Evolutionary conservation across 2,888 invertebrate genomes (phyloP), one percentile per base, ranked within the genome.

Genomic region (Acronicta aceris): DNA sequence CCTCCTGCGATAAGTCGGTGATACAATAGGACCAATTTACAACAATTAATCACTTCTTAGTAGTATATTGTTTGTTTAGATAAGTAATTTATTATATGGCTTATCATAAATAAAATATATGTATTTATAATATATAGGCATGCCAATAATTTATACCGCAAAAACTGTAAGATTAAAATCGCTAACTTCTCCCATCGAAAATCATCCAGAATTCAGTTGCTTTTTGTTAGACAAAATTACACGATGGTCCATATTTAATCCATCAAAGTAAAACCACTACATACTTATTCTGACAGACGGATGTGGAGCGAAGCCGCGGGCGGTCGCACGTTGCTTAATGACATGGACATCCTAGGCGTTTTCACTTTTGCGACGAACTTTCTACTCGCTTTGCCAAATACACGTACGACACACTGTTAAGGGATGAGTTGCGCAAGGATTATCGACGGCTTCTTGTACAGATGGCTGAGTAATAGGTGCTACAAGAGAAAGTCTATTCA

Each of bases 341-440:
- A 71, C 57, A 72, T 78, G 64, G 54, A 69, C 59, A 72, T 78
- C 78, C 76, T 72, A 72, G 68, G 10, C 53, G 70, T 67, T 78
- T 78, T 78, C 78, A 78, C 78, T 78, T 78, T 76, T 78, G 70
- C 46, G n/a, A 12, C 57, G 45, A 53, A 89, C 91, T 92, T 91
- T 92, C 92, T 91, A 89, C 83, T 78, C 81, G 84, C 82, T 82
- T 81, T 73, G 76, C 72, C 81, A 82, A 83, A 79, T 78, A 74
- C 86, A 84, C 85, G 87, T 84, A 79, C 33, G 5, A 27, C 30
- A 58, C 50, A 27, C 30, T 54, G 68, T 71, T 60, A 65, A 63
- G 76, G 78, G 61, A 54, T 53, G 74, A 58, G 75, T 85, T 86
- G 82, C 85, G 84, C 83, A 85, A 86, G 60, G 71, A 81, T 75